Base-by-base conservation (phyloP, 1,140 invertebrate species). In the Cyclargus thomasi region DNA sequence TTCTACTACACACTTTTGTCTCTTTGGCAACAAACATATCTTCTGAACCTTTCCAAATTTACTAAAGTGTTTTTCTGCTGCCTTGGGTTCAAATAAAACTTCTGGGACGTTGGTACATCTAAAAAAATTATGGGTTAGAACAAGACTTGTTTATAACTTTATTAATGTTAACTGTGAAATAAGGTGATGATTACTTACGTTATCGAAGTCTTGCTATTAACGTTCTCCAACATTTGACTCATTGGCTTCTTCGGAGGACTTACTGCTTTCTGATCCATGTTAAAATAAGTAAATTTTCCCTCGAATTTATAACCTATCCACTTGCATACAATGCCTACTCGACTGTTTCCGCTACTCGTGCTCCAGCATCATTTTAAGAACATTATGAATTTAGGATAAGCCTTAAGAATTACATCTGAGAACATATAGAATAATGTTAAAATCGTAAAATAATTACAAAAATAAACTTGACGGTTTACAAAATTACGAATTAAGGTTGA, bases 31-130 rank as follows among this genome's bases (percentile, higher is more conserved):
- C 63, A 95, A 87, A 18, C 91, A 90, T 55, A 95, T 93, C 69
- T 92, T 93, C 1, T 91, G 82, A 16, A 94, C 90, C 47, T 83
- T 89, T 0, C 95, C 95, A 81, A 93, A 95, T 67, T 93, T 92
- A 8, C 90, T 83, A 67, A 95, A 95, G 76, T 95, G 93, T 64
- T 92, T 90, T 69, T 93, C 93, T 2, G 93, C 94, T 62, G 91
- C 79, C 64, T 83, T 79, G 74, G 92, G 91, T 72, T 93, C 84
- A n/a, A 95, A 92, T 53, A 95, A 88, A 4, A 87, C 75, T 67
- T 93, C 92, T 1, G 94, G 94, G 23, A 95, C 93, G 74, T 94
- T 90, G 10, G 90, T 83, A 73, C 94, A 95, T 62, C 93, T 94
- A 67, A 83, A 16, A 63, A 62, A 53, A 68, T 2, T 20, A 18